Percentiles rank a stretch among this genome's conserved stretches.
Conservation (phyloP, 2,113 vertebrate species). For the Falco punctatus region DNA sequence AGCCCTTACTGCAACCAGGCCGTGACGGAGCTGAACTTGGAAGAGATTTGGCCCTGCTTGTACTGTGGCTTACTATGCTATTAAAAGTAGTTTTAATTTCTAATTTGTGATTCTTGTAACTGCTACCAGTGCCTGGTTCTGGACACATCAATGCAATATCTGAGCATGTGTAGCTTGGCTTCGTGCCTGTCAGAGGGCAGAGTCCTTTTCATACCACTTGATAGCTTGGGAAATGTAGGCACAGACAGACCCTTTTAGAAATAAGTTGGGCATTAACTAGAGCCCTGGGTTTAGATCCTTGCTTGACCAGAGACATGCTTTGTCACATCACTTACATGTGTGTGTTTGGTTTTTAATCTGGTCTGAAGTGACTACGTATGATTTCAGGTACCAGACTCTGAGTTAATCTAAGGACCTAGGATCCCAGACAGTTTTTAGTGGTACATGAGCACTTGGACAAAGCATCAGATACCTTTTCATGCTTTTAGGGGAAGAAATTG, state of each 20-base stretch:
- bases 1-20: not conserved
- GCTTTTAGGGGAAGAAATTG: not conserved
- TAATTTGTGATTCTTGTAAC: not conserved
- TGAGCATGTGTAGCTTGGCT: not conserved
- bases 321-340: accelerated
- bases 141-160: not conserved
- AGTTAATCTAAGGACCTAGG: not conserved
- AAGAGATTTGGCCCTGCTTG: not conserved
- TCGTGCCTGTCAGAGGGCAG: accelerated
- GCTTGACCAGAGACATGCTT: not conserved
- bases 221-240: not conserved
- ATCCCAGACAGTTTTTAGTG: not conserved
- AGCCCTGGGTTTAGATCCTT: not conserved
- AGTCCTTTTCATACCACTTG: not conserved
- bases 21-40: not conserved
- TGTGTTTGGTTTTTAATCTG: not conserved
- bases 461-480: not conserved
- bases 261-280: not conserved
- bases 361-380: not conserved
- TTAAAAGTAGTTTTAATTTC: not conserved
- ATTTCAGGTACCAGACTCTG: not conserved
- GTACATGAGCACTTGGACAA: not conserved
- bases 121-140: not conserved
- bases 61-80: not conserved
- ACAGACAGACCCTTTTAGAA: not conserved